phyloP scores from a whole-genome alignment of 2,888 invertebrate genomes.

The Melolontha melolontha region DNA sequence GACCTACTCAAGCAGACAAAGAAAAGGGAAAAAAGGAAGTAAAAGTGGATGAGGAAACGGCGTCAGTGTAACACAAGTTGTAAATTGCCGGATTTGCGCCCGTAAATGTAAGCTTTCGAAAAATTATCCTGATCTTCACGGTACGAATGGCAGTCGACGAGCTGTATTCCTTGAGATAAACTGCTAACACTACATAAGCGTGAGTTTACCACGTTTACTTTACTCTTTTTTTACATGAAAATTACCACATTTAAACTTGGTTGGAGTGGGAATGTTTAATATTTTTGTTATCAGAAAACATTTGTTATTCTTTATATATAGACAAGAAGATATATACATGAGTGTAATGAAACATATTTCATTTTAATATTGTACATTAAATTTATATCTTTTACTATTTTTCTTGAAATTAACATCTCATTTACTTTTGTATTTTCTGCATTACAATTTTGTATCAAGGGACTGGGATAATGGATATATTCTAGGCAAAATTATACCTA shows the following conservation, averaged over 20 bases:
- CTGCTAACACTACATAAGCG: slow-evolving; percentile 37
- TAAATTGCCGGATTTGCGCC: slow-evolving; percentile 57
- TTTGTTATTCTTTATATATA: too few species aligned
- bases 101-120: slow-evolving; percentile 57
- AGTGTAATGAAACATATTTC: too few species aligned
- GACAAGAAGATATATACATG: too few species aligned
- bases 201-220: slow-evolving; percentile 19
- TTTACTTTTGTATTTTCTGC: too few species aligned
- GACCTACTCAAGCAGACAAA: slow-evolving; percentile 34
- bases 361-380: too few species aligned
- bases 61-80: slow-evolving; percentile 47
- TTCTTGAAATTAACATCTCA: too few species aligned
- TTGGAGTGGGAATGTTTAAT: too few species aligned
- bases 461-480: too few species aligned
- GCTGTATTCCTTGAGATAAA: slow-evolving; percentile 51
- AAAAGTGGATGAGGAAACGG: slow-evolving; percentile 22
- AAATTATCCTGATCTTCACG: slow-evolving; percentile 56
- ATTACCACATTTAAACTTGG: slow-evolving; percentile 4
- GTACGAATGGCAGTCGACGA: slow-evolving; percentile 54
- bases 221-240: slow-evolving; percentile 18
- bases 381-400: too few species aligned
- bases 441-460: too few species aligned
- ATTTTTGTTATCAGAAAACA: too few species aligned
- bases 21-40: slow-evolving; percentile 22
- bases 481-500: too few species aligned